These are phyloP conservation scores for Parnassius mnemosyne DNA, from an alignment of 2,888 invertebrate genomes.

Conservation along the genomic window DNA sequence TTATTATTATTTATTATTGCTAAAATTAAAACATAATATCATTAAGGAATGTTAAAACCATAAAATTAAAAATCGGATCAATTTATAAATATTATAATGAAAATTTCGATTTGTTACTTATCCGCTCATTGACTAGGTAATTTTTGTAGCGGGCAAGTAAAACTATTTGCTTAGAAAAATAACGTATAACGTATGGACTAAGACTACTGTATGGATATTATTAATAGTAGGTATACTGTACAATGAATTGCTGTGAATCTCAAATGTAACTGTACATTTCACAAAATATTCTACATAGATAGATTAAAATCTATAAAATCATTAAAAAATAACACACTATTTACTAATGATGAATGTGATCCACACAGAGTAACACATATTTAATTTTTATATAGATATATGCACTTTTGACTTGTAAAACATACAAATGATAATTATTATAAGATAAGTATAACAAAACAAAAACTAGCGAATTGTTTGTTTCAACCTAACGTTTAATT, in stretches of 20 bases:
- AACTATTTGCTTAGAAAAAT: conserved; percentile 28
- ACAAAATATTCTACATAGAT: conserved; percentile 40
- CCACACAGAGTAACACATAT: conserved; percentile 3
- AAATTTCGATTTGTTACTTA: conserved; percentile 35
- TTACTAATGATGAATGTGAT: conserved; percentile 3
- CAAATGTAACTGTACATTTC: conserved; percentile 78
- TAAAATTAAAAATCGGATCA: conserved; percentile 27
- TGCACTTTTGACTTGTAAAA: no score
- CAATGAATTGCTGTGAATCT: conserved; percentile 67
- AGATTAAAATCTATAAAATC: conserved; percentile 29
- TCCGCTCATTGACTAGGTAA: conserved; percentile 71
- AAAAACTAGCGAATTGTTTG: no score
- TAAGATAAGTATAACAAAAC: no score
- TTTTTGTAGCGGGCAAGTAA: conserved; percentile 59
- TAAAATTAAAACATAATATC: not conserved
- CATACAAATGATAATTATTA: no score
- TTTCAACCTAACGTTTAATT: not conserved
- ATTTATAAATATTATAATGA: conserved; percentile 28
- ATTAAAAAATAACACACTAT: conserved; percentile 4
- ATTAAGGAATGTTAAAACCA: conserved; percentile 35
- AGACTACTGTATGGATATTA: conserved; percentile 28
- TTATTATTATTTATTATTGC: no score
- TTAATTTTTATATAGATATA: not conserved
- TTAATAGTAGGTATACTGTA: conserved; percentile 48
- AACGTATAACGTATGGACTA: conserved; percentile 27